Base-by-base conservation (phyloP, 2,113 vertebrate genomes). In the Nibea albiflora region DNA sequence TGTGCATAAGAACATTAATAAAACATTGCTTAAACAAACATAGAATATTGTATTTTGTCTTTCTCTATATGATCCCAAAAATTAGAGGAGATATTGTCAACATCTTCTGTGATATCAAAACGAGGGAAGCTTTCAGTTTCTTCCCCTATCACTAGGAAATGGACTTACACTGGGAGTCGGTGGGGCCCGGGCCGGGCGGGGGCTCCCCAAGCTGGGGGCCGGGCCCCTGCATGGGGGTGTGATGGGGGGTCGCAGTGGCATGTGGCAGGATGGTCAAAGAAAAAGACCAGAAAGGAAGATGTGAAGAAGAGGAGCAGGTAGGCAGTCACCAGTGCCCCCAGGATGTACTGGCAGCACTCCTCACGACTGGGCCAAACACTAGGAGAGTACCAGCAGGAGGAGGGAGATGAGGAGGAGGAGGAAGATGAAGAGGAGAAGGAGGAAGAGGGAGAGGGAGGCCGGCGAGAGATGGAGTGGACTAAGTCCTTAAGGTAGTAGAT, bases 131-230 rank as follows among this genome's bases (percentile, higher is more conserved):
- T 42, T 19, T 14, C 24, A 50, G 53, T 39, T 67, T 63, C 26
- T 47, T 26, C 35, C 56, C n/a, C 2, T 35, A 31, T 19, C 7
- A 42, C 26, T 49, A 28, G n/a, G 60, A 44, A 63, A 7, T 2
- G 1, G 90, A 97, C 96, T 96, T 97, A 95, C 95, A 95, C 90
- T 95, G 93, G 16, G 90, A 92, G 91, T 92, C 85, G 94, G 78
- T 57, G 93, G 83, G 84, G 80, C 84, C 91, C 88, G 81, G 81
- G 82, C 60, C 90, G 78, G 90, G 78, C 82, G 89, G 91, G 89
- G 92, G 89, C 22, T 6, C 58, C 24, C 50, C 20, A 0, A 35
- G 70, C 73, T 84, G 93, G 81, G 78, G 79, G 86, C 63, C 84
- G 56, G 88, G 78, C 88, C 87, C 93, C 81, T 49, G 93, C 82